These are phyloP conservation scores for Strongylocentrotus purpuratus DNA, from an alignment of 35 echinoderm and acorn worm species.

Conservation along the genomic window DNA sequence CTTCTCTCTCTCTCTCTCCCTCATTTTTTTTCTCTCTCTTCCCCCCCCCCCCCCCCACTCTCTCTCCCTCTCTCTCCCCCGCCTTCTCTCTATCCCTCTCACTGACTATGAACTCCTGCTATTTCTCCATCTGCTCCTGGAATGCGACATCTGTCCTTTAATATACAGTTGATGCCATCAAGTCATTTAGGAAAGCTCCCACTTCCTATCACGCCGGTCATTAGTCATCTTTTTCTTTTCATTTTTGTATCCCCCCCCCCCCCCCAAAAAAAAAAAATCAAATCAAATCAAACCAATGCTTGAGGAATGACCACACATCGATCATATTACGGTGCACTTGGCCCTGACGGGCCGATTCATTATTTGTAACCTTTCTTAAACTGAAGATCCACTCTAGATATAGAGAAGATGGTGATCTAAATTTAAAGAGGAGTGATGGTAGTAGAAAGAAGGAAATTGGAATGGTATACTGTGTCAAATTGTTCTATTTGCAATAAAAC, in stretches of 20 bases:
- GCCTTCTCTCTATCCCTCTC: background rate
- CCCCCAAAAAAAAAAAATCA: no score
- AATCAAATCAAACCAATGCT: background rate
- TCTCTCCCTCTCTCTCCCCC: no score
- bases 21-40: no score
- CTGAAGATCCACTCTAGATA: background rate
- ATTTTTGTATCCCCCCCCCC: background rate
- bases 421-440: no score
- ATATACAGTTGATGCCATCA: background rate
- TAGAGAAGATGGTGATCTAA: no score
- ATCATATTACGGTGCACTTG: background rate
- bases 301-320: background rate
- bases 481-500: no score
- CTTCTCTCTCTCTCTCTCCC: no score
- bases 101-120: background rate
- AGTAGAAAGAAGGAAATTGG: no score
- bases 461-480: no score
- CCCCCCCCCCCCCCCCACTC: no score
- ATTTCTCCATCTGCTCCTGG: background rate
- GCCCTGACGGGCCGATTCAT: background rate
- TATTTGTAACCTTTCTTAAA: background rate
- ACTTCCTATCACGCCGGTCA: background rate
- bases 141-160: background rate
- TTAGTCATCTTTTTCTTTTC: background rate
- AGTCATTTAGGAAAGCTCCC: background rate